These are phyloP conservation scores for Otolemur garnettii DNA, from an alignment of 2,113 vertebrate species.

Conservation along the genomic window DNA sequence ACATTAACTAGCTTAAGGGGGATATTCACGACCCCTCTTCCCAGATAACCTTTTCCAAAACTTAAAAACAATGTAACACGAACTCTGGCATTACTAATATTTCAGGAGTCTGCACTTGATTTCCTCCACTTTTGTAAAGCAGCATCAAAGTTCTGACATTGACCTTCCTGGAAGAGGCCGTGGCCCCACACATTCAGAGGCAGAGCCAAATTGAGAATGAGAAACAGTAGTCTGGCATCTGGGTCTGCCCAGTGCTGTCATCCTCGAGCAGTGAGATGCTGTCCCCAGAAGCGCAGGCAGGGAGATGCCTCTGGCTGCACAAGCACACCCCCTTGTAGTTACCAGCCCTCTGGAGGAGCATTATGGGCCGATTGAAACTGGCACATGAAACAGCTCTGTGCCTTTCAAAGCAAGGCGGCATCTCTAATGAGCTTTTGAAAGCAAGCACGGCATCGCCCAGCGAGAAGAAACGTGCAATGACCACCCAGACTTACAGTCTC, in stretches of 20 bases:
- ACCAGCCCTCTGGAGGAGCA: background rate
- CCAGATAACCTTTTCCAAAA: slow-evolving; percentile 15
- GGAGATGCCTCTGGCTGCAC: background rate
- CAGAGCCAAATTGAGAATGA: background rate
- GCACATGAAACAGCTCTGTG: background rate
- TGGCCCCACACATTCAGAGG: background rate
- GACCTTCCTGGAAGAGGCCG: background rate
- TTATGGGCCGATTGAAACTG: background rate
- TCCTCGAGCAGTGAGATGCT: background rate
- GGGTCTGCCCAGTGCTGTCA: background rate
- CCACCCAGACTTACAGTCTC: slow-evolving; percentile 26
- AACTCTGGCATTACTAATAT: background rate
- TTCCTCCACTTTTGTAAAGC: slow-evolving; percentile 10
- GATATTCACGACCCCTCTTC: background rate
- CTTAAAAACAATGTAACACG: background rate
- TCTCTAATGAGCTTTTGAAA: background rate
- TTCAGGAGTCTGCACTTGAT: slow-evolving; percentile 56
- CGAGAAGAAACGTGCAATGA: background rate
- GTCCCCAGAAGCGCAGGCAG: background rate
- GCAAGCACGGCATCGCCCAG: background rate
- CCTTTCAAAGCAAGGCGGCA: background rate
- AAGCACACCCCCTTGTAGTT: too few species aligned
- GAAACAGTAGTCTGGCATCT: background rate
- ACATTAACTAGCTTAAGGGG: background rate
- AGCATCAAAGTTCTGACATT: slow-evolving; percentile 35